A percentile compares a stretch with the other conserved stretches of the same genome.
Conservation (phyloP, 1,140 invertebrate genomes). For the Bactericera cockerelli region DNA sequence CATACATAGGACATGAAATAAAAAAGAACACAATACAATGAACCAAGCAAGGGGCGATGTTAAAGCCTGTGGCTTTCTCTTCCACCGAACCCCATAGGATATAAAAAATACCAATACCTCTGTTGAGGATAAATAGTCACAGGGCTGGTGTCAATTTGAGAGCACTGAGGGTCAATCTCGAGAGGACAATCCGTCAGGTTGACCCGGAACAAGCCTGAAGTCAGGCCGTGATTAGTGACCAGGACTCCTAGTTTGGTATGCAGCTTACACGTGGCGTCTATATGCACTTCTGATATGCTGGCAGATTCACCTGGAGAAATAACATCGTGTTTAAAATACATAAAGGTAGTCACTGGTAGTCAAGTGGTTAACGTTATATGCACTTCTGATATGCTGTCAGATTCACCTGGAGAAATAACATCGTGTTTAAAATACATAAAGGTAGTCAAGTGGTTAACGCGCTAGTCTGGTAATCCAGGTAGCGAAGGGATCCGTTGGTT, state of each 20-base stretch:
- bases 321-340: too few relatives aligned
- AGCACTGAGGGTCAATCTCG: constrained; percentile 29
- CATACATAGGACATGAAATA: constrained; percentile 29
- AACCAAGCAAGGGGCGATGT: too few relatives aligned
- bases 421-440: too few relatives aligned
- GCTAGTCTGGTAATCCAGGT: too few relatives aligned
- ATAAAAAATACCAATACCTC: too few relatives aligned
- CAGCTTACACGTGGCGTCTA: constrained; percentile 28
- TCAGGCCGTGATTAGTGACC: constrained; percentile 31
- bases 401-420: constrained; percentile 21
- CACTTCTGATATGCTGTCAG: constrained; percentile 30
- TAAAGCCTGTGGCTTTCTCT: too few relatives aligned
- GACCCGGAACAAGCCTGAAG: constrained; percentile 27
- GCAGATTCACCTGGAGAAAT: constrained; percentile 23
- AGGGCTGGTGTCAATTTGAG: constrained; percentile 26
- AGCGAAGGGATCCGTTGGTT: too few relatives aligned
- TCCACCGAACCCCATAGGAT: too few relatives aligned
- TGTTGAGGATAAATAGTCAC: constrained; percentile 30
- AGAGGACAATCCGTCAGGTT: constrained; percentile 30
- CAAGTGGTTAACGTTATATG: too few relatives aligned
- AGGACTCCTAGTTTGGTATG: constrained; percentile 29
- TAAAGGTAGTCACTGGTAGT: too few relatives aligned
- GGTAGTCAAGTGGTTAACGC: too few relatives aligned
- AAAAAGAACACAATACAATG: too few relatives aligned
- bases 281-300: constrained; percentile 30